Base-by-base conservation (phyloP, 2,888 invertebrate genomes). In the Linnaemya tessellans region DNA sequence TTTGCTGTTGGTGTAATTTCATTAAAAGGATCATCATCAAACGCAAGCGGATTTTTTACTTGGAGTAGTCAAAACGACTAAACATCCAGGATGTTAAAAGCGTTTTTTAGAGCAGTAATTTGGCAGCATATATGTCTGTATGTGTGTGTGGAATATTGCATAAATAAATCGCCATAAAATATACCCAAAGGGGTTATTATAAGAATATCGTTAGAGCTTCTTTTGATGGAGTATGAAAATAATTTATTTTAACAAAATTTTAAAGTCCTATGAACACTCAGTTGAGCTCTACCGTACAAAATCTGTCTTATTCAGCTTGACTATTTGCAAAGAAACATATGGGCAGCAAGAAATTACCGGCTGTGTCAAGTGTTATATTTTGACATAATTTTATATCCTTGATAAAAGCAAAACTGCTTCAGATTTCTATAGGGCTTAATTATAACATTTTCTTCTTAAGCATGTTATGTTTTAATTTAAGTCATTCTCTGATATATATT, bases 131-230 rank as follows among this genome's bases (percentile, higher is more conserved):
- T 58, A 56, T 58, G 30, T 41, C 3, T 7, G 41, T 67, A 15
- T 20, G 38, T 60, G 49, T 49, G 30, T 35, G 7, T 30, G 35
- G 3, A 62, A 46, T 15, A 22, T n/a, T 5, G 3, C 30, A 13
- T 1, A 41, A 56, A 30, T 54, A n/a, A 75, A 80, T 58, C 18
- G 49, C 56, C 54, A 70, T 46, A 78, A 81, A 78, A 74, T 71
- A 84, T 79, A 81, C 84, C 78, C 84, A 51, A 65, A 79, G 78
- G 84, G 68, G 73, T 77, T 70, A 70, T 84, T 78, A 81, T 81
- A 67, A 56, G 49, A 43, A 75, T 22, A 60, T 62, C 49, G 15
- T 58, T 75, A 22, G 18, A 20, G 18, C 41, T 38, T 20, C 51
- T 1, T 58, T 54, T 20, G 1, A 15, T 41, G 5, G 8, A 3